These are phyloP conservation scores for Lycia hirtaria DNA, from an alignment of 2,888 invertebrate genomes.

Conservation along the genomic window DNA sequence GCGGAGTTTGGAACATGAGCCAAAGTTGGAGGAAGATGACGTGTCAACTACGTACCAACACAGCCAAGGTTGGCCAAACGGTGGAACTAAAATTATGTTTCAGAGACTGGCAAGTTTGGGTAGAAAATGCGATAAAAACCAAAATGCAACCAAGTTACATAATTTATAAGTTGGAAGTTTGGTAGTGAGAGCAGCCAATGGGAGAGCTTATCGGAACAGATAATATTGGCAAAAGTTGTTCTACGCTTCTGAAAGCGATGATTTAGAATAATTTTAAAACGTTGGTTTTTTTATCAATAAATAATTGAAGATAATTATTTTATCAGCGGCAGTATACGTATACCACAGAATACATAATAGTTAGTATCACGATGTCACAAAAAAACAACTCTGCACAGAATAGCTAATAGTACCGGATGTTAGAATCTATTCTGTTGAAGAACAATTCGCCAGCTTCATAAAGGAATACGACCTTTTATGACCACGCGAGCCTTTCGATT, in stretches of 20 bases:
- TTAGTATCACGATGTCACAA: too few species aligned
- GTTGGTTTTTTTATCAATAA: neutral
- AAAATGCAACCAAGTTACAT: too few species aligned
- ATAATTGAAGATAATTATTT: too few species aligned
- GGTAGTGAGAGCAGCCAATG: neutral
- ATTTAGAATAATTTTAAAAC: neutral
- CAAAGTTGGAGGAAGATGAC: constrained; percentile 13
- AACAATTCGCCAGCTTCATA: constrained; percentile 14
- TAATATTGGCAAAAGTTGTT: too few species aligned
- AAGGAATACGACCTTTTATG: constrained; percentile 28
- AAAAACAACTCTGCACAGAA: too few species aligned
- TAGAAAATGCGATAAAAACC: neutral
- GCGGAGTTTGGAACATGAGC: constrained; percentile 8
- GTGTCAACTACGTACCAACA: neutral
- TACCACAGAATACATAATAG: too few species aligned
- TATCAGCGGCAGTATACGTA: too few species aligned
- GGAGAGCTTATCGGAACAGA: neutral
- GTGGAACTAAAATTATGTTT: neutral
- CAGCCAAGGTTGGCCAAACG: neutral
- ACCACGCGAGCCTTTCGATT: constrained; percentile 36
- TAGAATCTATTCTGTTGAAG: neutral
- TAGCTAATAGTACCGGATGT: too few species aligned
- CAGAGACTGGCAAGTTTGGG: neutral
- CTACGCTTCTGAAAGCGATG: neutral
- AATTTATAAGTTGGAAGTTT: neutral